Base-by-base conservation (phyloP, 2,888 invertebrate species). In the Megaustenia siamemsis region DNA sequence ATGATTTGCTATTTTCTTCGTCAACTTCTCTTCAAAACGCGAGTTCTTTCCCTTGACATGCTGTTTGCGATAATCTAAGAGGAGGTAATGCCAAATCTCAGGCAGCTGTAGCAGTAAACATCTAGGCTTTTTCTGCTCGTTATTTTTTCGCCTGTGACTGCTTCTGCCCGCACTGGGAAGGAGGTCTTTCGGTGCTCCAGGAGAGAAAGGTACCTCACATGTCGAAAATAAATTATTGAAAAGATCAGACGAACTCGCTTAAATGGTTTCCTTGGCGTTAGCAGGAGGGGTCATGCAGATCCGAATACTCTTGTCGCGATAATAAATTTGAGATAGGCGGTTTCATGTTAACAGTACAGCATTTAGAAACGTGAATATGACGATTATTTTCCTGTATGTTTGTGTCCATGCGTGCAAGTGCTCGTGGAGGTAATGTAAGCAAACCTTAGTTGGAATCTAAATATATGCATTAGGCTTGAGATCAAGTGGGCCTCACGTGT, bases 201-300 rank as follows among this genome's bases (percentile, higher is more conserved):
- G 40, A 43, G 35, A 60, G 24, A 63, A 40, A 8, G 24, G 40
- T 63, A 77, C 77, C 63, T 56, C 77, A 77, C 60, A 77, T 60
- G 77, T 63, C 38, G 77, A 77, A 77, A 76, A 63, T 49, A 77
- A 77, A 77, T 77, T 38, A 77, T 77, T 77, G 77, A 63, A 63
- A 77, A 77, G 63, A 63, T 63, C 63, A 60, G 40, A 60, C 40
- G 63, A 60, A 77, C 77, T 63, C 24, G 49, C 45, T 21, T 15
- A 66, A 63, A 66, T 60, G 66, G n/a, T 75, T 49, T 45, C 68
- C 5, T 76, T 43, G 60, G 28, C 35, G 82, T 76, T 35, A 40
- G 83, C 45, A 73, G 71, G 45, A 28, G 43, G 45, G 43, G 45
- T 45, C 12, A 28, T 18, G 6, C n/a, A 45, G 43, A 73, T 73